Evolutionary conservation across 2,797 vertebrate species (phyloP), one percentile per base, ranked within the genome.

Genomic region (Epinephelus coioides): DNA sequence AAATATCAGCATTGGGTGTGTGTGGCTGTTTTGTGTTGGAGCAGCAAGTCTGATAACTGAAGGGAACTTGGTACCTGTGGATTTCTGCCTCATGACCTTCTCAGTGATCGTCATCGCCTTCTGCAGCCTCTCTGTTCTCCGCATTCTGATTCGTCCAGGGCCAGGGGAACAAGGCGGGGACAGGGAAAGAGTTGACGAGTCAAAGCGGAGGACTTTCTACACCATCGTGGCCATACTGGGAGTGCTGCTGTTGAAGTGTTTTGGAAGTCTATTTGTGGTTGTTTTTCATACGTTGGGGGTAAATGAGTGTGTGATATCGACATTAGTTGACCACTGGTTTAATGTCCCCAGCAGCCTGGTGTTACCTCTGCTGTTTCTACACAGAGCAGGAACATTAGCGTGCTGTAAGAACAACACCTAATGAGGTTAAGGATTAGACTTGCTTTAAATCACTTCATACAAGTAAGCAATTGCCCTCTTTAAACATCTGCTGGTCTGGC

Each of bases 331-430:
- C 2, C 0, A 12, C 13, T 77, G 43, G 53, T 43, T 75, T 1
- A 68, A 53, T 13, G 1, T 87, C 6, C 81, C 76, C 0, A 40
- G 57, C 40, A 79, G 23, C 43, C 30, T 86, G 43, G 68, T 82
- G 15, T 59, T 66, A 17, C 81, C 86, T 19, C 18, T 84, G 47
- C 6, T 86, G 49, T 86, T 82, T 62, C 53, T 86, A 3, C 60
- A 61, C 6, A 81, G 62, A 71, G 23, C 9, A 3, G 51, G 56
- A 43, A 72, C 2, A 15, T 23, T 6, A 3, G 0, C 9, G 0
- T 43, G 30, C 14, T n/a, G 38, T 11, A 43, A 43, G 12, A 43
- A 54, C 19, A 54, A 40, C 34, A 12, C 2, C 4, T 12, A 23
- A 17, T 53, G 27, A 40, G 12, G 18, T 14, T 8, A 19, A 13